Evolutionary conservation across 2,888 invertebrate species (phyloP), one percentile per base, ranked within the genome.

Genomic region (Parelbella ahira): DNA sequence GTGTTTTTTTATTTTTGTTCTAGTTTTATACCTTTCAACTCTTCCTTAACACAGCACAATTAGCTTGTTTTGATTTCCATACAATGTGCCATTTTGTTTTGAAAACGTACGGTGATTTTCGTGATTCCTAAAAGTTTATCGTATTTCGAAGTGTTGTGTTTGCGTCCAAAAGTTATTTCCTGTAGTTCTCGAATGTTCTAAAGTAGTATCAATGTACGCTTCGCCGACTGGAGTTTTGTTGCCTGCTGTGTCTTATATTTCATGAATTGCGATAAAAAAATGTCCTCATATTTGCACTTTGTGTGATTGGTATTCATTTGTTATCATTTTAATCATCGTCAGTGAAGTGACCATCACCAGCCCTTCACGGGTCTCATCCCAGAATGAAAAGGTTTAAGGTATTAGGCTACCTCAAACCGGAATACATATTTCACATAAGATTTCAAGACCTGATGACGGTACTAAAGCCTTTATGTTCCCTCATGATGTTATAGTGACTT

Each of bases 131-230:
- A 57, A 30, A 52, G 53, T 63, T 55, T 66, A 49, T 39, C 41
- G 32, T 36, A 49, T 55, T 48, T 42, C 44, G 33, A 47, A 51
- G 59, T 56, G 38, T 51, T 58, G 44, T 50, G 34, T 57, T 60
- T 56, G 61, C 58, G 55, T 73, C 67, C 61, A 52, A 59, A 65
- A 43, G 62, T 68, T 63, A 32, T 71, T 74, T 70, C 62, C 59
- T 80, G 86, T 82, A 80, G 65, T 73, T 77, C 67, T 78, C 74
- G 65, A 78, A 79, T 81, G 81, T 82, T 83, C 79, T 78, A 70
- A 74, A 66, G 84, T 84, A 82, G 82, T 71, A 75, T 86, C 83
- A 74, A 77, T 86, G 86, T 86, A 76, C 76, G 86, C 86, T 86
- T 86, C 64, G 62, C 65, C 60, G 58, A 55, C 57, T 54, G 66